These are phyloP conservation scores for Thymelicus sylvestris DNA, from an alignment of 2,888 invertebrate genomes.

Conservation along the genomic window DNA sequence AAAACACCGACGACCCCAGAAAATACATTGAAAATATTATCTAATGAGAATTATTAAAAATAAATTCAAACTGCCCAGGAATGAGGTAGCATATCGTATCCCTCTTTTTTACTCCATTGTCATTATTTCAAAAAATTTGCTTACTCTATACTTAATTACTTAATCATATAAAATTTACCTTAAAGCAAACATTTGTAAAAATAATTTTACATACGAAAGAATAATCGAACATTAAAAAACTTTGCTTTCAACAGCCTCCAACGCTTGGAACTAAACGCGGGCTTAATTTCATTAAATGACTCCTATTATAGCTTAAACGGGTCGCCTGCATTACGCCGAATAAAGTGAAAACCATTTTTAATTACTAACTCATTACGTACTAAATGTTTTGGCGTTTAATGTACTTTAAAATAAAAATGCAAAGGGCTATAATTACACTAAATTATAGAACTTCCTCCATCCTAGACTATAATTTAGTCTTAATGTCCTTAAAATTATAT, in stretches of 20 bases:
- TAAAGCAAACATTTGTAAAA: background rate
- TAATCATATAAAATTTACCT: background rate
- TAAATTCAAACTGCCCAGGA: no score
- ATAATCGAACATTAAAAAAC: constrained; percentile 11
- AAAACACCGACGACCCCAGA: no score
- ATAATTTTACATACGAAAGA: constrained; percentile 2
- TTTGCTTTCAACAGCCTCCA: constrained; percentile 2
- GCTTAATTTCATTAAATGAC: constrained; percentile 35
- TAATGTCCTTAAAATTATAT: no score
- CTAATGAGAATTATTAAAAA: no score
- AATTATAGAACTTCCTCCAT: no score
- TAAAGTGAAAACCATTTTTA: constrained; percentile 33
- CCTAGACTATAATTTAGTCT: no score
- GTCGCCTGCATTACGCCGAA: constrained; percentile 32
- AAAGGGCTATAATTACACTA: background rate
- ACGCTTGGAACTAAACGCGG: constrained; percentile 16
- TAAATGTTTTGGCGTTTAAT: constrained; percentile 19
- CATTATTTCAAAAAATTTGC: no score
- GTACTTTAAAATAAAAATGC: constrained; percentile 13
- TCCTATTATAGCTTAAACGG: constrained; percentile 34
- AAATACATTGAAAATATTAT: no score
- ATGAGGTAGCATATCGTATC: no score
- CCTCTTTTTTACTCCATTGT: no score
- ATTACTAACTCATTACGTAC: constrained; percentile 36
- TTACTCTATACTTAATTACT: no score